Conservation (phyloP, 2,113 vertebrate species). For the Pelvicachromis taeniatus region DNA sequence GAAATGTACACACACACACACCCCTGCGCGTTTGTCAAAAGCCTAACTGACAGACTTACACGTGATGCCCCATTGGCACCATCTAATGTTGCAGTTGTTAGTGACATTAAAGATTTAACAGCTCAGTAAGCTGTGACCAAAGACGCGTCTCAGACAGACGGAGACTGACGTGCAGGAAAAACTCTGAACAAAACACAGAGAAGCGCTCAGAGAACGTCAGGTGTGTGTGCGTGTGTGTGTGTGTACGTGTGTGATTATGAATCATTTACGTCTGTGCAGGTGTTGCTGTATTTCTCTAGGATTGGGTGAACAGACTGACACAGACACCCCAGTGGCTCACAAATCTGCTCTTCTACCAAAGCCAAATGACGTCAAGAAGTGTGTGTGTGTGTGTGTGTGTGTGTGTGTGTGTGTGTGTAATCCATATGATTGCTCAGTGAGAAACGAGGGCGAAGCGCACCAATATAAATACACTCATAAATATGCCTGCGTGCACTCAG, state of each 20-base stretch:
- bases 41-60: conserved; percentile 23
- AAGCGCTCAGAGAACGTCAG: not conserved
- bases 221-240: not conserved
- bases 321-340: conserved; percentile 43
- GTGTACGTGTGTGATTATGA: conserved; percentile 1
- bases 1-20: not conserved
- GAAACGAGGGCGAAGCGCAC: conserved; percentile 1
- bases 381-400: not conserved
- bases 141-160: not conserved
- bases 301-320: conserved; percentile 59
- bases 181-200: not conserved
- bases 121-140: conserved; percentile 33
- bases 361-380: conserved; percentile 63
- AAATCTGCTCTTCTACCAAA: conserved; percentile 56
- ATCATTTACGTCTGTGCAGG: conserved; percentile 52
- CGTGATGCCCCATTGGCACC: conserved; percentile 8
- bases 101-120: conserved; percentile 43
- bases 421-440: conserved; percentile 10
- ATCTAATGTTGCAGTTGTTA: conserved; percentile 25
- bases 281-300: conserved; percentile 49
- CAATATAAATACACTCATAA: conserved; percentile 18
- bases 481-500: not conserved
- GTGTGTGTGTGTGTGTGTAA: not conserved
- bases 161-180: not conserved
- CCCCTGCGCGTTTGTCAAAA: not conserved